These are phyloP conservation scores for Torymus aiolomorphi DNA, from an alignment of 2,888 invertebrate genomes.

Conservation along the genomic window DNA sequence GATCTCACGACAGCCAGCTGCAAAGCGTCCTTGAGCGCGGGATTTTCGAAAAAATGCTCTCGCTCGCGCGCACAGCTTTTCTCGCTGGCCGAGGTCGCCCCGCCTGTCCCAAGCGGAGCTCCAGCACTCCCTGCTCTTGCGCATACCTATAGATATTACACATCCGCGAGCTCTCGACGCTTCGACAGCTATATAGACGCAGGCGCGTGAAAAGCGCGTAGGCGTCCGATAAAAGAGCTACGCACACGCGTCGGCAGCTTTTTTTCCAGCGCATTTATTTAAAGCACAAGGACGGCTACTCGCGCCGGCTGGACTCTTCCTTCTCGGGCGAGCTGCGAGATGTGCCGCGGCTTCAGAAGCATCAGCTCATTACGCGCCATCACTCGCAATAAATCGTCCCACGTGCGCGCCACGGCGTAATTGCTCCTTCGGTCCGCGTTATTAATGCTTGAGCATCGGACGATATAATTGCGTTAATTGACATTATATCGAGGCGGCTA, in stretches of 20 bases:
- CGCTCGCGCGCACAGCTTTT: no score
- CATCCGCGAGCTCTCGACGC: background rate
- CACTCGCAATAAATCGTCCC: slow-evolving; percentile 69
- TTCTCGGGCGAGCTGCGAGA: slow-evolving; percentile 69
- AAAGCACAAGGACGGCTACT: slow-evolving; percentile 74
- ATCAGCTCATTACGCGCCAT: slow-evolving; percentile 64
- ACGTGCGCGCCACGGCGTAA: slow-evolving; percentile 57
- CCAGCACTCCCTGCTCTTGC: background rate
- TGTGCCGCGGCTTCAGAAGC: slow-evolving; percentile 67
- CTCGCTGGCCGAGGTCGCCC: background rate
- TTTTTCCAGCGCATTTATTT: slow-evolving; percentile 67
- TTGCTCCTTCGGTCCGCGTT: slow-evolving; percentile 65
- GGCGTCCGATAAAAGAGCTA: no score
- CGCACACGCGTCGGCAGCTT: no score
- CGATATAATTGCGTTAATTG: slow-evolving; percentile 70
- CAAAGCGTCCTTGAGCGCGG: no score
- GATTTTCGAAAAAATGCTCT: no score
- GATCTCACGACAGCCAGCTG: no score
- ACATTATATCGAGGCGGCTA: slow-evolving; percentile 58
- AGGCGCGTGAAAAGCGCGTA: no score
- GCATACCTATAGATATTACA: slow-evolving; percentile 7
- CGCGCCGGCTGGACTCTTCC: slow-evolving; percentile 35
- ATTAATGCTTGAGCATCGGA: slow-evolving; percentile 68
- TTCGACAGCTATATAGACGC: background rate
- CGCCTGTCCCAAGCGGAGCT: slow-evolving; percentile 19